These are phyloP conservation scores for Xanthorhoe designata DNA, from an alignment of 2,888 invertebrate genomes.

Conservation along the genomic window DNA sequence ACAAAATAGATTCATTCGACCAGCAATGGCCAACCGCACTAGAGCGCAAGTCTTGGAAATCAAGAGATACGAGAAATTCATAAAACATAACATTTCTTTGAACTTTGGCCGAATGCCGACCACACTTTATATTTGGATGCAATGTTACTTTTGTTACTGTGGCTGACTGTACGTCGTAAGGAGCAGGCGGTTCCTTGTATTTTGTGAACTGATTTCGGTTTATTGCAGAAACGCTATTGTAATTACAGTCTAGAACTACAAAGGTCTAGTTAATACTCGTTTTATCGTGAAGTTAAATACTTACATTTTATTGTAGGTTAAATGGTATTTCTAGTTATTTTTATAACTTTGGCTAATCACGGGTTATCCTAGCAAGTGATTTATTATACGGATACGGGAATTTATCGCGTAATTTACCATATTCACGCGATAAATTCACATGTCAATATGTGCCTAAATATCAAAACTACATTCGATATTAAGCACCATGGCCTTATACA, in stretches of 20 bases:
- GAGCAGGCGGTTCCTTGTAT: constrained; percentile 34
- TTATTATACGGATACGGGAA: neutral
- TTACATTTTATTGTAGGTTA: neutral
- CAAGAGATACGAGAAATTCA: no score
- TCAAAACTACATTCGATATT: no score
- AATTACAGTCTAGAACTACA: constrained; percentile 10
- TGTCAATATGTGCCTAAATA: no score
- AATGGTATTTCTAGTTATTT: neutral
- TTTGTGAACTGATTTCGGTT: constrained; percentile 24
- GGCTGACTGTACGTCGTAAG: constrained; percentile 19
- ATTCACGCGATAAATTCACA: neutral
- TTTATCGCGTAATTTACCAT: neutral
- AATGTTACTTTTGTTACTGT: neutral
- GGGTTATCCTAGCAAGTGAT: neutral
- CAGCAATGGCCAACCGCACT: no score
- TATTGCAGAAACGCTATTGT: constrained; percentile 7
- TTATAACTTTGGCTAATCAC: neutral
- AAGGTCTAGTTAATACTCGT: neutral
- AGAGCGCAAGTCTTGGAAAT: no score
- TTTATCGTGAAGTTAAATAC: neutral
- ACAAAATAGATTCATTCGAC: no score
- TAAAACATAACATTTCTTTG: no score
- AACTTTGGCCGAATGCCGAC: no score
- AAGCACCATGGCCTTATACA: no score
- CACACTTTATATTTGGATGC: no score